These are phyloP conservation scores for Siniperca knerii DNA, from an alignment of 2,113 vertebrate species.

Conservation along the genomic window DNA sequence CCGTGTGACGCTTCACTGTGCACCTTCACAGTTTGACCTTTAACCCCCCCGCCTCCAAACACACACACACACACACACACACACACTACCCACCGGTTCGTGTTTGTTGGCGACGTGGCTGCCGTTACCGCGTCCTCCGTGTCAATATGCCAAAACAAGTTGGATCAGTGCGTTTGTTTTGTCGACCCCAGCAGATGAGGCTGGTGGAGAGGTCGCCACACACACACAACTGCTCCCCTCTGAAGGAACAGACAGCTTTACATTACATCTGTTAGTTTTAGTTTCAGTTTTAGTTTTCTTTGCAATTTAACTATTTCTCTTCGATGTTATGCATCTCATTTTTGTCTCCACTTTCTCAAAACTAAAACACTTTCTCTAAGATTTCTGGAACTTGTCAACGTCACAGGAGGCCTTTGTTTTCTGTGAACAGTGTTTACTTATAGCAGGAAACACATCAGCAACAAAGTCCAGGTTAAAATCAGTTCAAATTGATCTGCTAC, in stretches of 20 bases:
- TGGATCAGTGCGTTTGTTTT: constrained; percentile 45
- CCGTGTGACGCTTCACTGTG: constrained; percentile 22
- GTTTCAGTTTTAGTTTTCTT: background rate
- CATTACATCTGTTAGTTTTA: background rate
- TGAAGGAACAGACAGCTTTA: background rate
- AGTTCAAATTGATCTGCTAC: background rate
- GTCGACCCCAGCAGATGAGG: constrained; percentile 17
- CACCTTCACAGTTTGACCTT: constrained; percentile 47
- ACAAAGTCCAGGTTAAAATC: background rate
- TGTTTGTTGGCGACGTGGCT: background rate
- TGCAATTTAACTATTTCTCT: too few species aligned
- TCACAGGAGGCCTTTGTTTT: background rate
- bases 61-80: constrained; percentile 11
- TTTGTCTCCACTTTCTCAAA: too few species aligned
- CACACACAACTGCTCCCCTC: background rate
- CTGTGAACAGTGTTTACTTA: too few species aligned
- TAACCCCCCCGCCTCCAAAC: constrained; percentile 27
- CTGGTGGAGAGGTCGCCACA: constrained; percentile 15
- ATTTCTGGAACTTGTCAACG: too few species aligned
- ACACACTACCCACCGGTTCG: background rate
- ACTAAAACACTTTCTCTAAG: too few species aligned
- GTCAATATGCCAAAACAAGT: constrained; percentile 53
- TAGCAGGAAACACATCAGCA: background rate
- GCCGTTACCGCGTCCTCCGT: background rate
- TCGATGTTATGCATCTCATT: too few species aligned